Base-by-base conservation (phyloP, 2,113 vertebrate genomes). In the Mola mola region DNA sequence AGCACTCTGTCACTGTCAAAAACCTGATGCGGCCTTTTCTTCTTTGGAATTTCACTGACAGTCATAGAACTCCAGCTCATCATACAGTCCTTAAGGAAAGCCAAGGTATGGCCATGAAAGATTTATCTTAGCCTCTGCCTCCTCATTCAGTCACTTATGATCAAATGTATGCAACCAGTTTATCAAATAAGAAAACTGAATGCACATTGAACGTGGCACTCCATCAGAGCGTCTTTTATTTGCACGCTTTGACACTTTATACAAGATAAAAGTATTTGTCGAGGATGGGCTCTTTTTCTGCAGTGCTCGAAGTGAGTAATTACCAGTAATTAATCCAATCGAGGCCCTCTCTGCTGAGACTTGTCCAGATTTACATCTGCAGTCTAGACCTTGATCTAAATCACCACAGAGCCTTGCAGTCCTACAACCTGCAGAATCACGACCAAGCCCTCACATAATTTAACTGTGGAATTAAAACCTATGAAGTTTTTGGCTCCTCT, bases 321-420 rank as follows among this genome's bases (percentile, higher is more conserved):
- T 83, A 79, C 70, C 52, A 69, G 65, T 83, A 83, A 87, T 88
- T 83, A 85, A 80, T 83, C 73, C 75, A 84, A 73, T 59, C 25
- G 60, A 87, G 73, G 47, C 75, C 61, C 57, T 16, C 43, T 86
- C 84, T 68, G 24, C 58, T 12, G 83, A 84, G 81, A 85, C 60
- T 42, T 65, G 58, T 40, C 59, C 68, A 73, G 75, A 78, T 78
- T 77, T 75, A 73, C 64, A 73, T 78, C 75, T 82, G 53, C 59
- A 74, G 79, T 64, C 62, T 69, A 75, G 67, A 66, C 65, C 77
- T 69, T 70, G 48, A 77, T 84, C 81, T 79, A 82, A 83, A 80
- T 80, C 79, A 60, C 60, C 33, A 19, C 20, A 12, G 55, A 33
- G 57, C 41, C 29, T 46, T 2, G 16, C 33, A 36, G 3, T 53